Evolutionary conservation across 2,113 vertebrate genomes (phyloP).

Genomic region (Platysternon megacephalum): DNA sequence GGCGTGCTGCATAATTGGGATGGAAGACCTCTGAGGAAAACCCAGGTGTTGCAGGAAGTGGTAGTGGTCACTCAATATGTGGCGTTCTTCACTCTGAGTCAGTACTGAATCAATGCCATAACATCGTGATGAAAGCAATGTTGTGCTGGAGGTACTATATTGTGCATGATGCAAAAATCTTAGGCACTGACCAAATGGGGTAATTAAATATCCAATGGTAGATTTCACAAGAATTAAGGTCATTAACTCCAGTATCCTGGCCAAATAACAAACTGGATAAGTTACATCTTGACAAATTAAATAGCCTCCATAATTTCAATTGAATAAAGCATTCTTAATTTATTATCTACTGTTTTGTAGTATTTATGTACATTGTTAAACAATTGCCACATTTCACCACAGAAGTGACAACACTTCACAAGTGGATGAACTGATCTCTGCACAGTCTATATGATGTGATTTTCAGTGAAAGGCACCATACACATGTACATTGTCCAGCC

Average conservation of each 20-base stretch:
- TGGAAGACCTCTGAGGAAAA: constrained; percentile 76
- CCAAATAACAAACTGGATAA: constrained; percentile 45
- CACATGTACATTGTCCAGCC: neutral
- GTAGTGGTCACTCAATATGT: constrained; percentile 67
- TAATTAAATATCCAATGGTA: constrained; percentile 68
- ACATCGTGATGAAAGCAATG: neutral
- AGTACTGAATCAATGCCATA: neutral
- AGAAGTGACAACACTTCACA: constrained; percentile 46
- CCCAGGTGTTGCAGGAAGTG: constrained; percentile 70
- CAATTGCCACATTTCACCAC: constrained; percentile 38
- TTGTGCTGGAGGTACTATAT: constrained; percentile 27
- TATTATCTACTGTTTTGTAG: constrained; percentile 2
- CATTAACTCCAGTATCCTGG: constrained; percentile 53
- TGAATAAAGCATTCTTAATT: constrained; percentile 55
- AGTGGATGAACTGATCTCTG: constrained; percentile 31
- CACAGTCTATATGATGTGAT: constrained; percentile 15
- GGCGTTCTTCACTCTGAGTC: constrained; percentile 57
- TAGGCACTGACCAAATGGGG: constrained; percentile 50
- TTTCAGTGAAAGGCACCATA: neutral
- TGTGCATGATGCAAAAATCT: constrained; percentile 43
- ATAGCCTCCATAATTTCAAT: constrained; percentile 34
- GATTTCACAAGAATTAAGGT: constrained; percentile 56
- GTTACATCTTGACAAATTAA: constrained; percentile 33
- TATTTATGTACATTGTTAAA: constrained; percentile 38
- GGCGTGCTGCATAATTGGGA: constrained; percentile 72